Conservation (phyloP, 2,888 invertebrate genomes). For the Heteropelma amictum region DNA sequence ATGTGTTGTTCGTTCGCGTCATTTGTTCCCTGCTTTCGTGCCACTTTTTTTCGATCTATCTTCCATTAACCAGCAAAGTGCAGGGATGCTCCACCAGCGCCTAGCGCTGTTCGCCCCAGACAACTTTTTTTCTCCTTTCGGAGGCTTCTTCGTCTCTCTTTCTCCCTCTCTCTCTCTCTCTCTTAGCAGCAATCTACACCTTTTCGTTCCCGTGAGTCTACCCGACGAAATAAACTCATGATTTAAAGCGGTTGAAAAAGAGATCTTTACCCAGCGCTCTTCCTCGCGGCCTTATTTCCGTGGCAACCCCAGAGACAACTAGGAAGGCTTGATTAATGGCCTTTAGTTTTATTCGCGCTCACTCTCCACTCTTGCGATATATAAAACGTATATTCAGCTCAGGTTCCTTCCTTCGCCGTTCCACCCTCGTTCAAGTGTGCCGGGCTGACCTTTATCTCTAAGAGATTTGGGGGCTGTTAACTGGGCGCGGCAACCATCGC, state of each 20-base stretch:
- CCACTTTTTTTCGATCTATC: conserved; percentile 32
- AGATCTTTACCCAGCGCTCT: conserved; percentile 70
- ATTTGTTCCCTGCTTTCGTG: conserved; percentile 1
- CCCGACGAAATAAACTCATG: conserved; percentile 72
- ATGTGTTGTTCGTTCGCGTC: conserved; percentile 26
- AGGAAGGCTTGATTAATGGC: conserved; percentile 73
- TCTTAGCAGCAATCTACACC: conserved; percentile 16
- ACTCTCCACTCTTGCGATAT: conserved; percentile 20
- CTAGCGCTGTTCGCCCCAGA: conserved; percentile 22
- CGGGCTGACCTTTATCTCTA: conserved; percentile 70
- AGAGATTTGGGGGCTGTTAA: conserved; percentile 50
- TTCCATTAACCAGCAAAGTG: conserved; percentile 41
- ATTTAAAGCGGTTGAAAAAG: conserved; percentile 70
- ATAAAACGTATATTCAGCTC: conserved; percentile 39
- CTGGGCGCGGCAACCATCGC: conserved; percentile 51
- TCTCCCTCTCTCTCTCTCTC: neutral
- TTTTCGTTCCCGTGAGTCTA: conserved; percentile 45
- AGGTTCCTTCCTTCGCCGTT: conserved; percentile 38
- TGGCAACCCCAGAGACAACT: conserved; percentile 61
- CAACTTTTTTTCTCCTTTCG: neutral
- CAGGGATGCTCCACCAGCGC: conserved; percentile 18
- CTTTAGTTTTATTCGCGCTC: conserved; percentile 72
- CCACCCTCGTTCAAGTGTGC: conserved; percentile 14
- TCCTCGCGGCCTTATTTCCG: conserved; percentile 64
- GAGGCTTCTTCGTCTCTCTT: neutral